These are phyloP conservation scores for Columbina picui DNA, from an alignment of 2,113 vertebrate genomes.

Conservation along the genomic window DNA sequence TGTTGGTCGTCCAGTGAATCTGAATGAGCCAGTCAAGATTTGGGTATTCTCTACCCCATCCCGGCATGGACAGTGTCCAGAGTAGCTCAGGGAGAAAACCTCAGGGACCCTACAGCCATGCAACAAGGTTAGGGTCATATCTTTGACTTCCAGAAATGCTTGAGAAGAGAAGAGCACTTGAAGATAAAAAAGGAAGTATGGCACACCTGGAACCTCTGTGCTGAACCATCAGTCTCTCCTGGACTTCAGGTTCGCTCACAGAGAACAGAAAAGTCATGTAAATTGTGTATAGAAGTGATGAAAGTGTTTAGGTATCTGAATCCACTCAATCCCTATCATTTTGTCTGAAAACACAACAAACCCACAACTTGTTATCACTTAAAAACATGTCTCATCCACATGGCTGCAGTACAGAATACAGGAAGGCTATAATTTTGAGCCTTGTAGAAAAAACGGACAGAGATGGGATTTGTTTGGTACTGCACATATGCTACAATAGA, in stretches of 20 bases:
- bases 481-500: not conserved
- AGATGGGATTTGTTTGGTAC: not conserved
- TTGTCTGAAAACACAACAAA: not conserved
- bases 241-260: not conserved
- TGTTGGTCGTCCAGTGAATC: not conserved
- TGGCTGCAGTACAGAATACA: not conserved
- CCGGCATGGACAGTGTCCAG: not conserved
- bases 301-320: not conserved
- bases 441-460: not conserved
- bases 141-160: not conserved
- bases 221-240: not conserved
- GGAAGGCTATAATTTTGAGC: not conserved
- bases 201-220: not conserved
- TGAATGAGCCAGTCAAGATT: not conserved
- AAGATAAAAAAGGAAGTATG: not conserved
- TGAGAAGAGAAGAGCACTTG: not conserved
- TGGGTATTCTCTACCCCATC: not conserved
- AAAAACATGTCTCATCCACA: not conserved
- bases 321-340: not conserved
- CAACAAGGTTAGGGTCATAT: not conserved
- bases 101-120: not conserved
- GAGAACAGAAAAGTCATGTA: not conserved
- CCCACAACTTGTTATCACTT: not conserved
- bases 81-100: not conserved
- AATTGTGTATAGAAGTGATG: not conserved